Conservation (phyloP, 2,797 vertebrate species). For the Ataeniobius toweri region DNA sequence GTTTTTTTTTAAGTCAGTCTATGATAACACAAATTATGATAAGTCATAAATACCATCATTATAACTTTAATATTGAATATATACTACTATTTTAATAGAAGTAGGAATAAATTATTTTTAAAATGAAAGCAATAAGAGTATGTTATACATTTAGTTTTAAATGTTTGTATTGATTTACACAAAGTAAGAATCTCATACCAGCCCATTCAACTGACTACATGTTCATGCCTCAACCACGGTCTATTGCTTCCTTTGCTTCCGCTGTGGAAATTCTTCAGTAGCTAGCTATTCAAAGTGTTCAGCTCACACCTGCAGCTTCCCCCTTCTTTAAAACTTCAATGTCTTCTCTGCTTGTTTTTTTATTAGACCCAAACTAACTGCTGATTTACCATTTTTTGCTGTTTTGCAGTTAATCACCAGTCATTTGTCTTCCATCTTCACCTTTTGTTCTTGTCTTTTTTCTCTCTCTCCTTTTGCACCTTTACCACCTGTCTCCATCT, state of each 20-base stretch:
- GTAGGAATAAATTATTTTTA: background rate
- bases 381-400: conserved; percentile 15
- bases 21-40: background rate
- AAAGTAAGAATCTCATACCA: background rate
- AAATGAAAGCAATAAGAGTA: background rate
- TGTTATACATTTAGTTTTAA: background rate
- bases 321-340: conserved; percentile 32
- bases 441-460: conserved; percentile 13
- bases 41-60: background rate
- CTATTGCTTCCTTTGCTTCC: conserved; percentile 45
- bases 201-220: background rate
- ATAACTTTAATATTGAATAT: background rate
- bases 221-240: conserved; percentile 29
- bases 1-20: background rate
- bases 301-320: conserved; percentile 56
- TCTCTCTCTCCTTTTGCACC: conserved; percentile 10
- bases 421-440: conserved; percentile 18
- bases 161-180: background rate
- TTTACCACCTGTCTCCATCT: conserved; percentile 15
- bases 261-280: conserved; percentile 46
- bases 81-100: background rate
- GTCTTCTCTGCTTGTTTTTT: conserved; percentile 22
- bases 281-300: conserved; percentile 29
- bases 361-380: background rate
- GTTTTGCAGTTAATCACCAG: conserved; percentile 19